Evolutionary conservation across 1,140 invertebrate genomes (phyloP).

Genomic region (Copidosoma floridanum): DNA sequence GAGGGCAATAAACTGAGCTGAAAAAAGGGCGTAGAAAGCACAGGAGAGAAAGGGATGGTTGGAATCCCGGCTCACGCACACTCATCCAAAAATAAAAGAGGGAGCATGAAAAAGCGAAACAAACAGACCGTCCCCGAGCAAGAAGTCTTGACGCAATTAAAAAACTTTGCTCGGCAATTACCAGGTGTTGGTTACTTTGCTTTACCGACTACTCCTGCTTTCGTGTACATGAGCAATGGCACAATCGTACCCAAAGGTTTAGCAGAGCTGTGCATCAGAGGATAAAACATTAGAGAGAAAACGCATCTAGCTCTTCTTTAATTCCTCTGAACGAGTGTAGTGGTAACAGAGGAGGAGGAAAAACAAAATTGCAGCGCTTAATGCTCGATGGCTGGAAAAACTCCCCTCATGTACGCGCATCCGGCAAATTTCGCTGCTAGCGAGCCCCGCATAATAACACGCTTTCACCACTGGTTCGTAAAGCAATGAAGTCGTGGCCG

Average conservation of each 20-base stretch:
- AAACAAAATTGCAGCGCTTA: conserved; percentile 14
- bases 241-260: too few relatives aligned
- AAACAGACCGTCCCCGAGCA: neutral
- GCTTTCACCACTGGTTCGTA: too few relatives aligned
- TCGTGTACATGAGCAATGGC: neutral
- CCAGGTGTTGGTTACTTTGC: conserved; percentile 14
- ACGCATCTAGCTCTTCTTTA: too few relatives aligned
- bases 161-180: conserved; percentile 21
- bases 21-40: too few relatives aligned
- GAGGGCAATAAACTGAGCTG: too few relatives aligned
- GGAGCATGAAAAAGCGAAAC: neutral
- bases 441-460: neutral
- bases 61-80: too few relatives aligned
- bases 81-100: neutral
- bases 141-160: conserved; percentile 19
- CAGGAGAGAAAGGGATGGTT: too few relatives aligned
- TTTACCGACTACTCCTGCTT: neutral
- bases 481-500: too few relatives aligned
- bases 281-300: too few relatives aligned
- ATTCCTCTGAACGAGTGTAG: too few relatives aligned
- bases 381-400: neutral
- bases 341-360: too few relatives aligned
- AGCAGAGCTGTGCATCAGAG: too few relatives aligned
- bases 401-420: neutral
- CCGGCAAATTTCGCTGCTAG: neutral